phyloP scores from a whole-genome alignment of 1,140 invertebrate species.

The Psilanteris sp. region DNA sequence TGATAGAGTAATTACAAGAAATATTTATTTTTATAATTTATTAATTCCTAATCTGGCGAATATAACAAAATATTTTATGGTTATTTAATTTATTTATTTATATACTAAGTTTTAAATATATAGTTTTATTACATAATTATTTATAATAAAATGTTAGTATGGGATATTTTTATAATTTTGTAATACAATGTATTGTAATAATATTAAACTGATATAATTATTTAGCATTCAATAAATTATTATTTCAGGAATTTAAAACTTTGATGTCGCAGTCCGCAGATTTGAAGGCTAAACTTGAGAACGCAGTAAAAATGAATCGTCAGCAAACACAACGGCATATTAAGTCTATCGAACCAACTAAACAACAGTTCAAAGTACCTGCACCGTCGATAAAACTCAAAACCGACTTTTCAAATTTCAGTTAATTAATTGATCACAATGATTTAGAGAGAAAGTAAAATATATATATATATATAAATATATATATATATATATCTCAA shows the following conservation, averaged over 20 bases:
- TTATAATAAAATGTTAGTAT: too few relatives aligned
- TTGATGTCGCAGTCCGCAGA: constrained; percentile 91
- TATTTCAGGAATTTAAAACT: constrained; percentile 90
- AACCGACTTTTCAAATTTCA: constrained; percentile 97
- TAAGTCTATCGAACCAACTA: constrained; percentile 77
- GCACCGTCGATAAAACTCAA: constrained; percentile 93
- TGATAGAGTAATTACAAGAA: too few relatives aligned
- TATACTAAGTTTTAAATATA: too few relatives aligned
- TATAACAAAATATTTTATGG: too few relatives aligned
- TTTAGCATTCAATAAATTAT: not conserved
- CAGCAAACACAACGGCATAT: constrained; percentile 78
- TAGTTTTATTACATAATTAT: too few relatives aligned
- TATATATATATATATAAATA: constrained; percentile 1
- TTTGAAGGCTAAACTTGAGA: constrained; percentile 90
- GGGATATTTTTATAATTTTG: too few relatives aligned
- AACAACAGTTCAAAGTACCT: constrained; percentile 81
- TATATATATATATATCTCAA: too few relatives aligned
- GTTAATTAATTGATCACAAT: constrained; percentile 71
- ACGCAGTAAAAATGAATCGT: constrained; percentile 89
- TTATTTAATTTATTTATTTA: too few relatives aligned
- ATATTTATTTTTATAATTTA: too few relatives aligned
- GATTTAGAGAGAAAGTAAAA: not conserved
- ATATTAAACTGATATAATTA: too few relatives aligned
- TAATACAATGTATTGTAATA: too few relatives aligned
- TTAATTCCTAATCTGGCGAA: too few relatives aligned